Evolutionary conservation across 1,140 invertebrate genomes (phyloP), one percentile per base, ranked within the genome.

Genomic region (Microvelia longipes): DNA sequence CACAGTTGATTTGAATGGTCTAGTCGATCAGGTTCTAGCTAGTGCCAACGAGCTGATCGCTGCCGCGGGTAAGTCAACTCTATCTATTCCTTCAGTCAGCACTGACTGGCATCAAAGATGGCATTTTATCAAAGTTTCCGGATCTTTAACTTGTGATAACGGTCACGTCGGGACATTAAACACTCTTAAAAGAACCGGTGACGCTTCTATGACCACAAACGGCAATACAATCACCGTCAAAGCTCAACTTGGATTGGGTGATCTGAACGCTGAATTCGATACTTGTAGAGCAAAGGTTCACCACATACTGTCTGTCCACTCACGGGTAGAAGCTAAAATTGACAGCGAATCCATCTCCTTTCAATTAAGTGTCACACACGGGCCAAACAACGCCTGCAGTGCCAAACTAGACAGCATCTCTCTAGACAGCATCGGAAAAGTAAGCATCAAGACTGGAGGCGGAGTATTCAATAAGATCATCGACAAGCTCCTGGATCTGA

Each of bases 101-200:
- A 27, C 62, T 5, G 62, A 69, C 27, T 69, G 69, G 69, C 69
- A 69, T 26, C 14, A 26, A 24, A 69, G 29, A 60, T 69, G 69
- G 69, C 69, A 69, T 29, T 69, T 69, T 26, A 69, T 69, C 62
- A 69, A 69, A 65, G 29, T 69, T 13, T 27, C 27, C 29, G 69
- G 69, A 1, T 14, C n/a, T 27, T 65, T 63, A 27, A 64, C 29
- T 27, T 69, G 69, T 29, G 60, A 69, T 28, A 62, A 69, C 29
- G 69, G 69, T 29, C 28, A 30, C 15, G 26, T 69, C 24, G 27
- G 63, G 5, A 11, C 2, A 65, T 11, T 27, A 11, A 25, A 65
- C 63, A 25, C 28, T 60, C 50, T 61, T 60, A 64, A 29, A 5
- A 69, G 69, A 29, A 69, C 62, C 28, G 69, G 69, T n/a, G 69